Evolutionary conservation across 2,888 invertebrate genomes (phyloP), one percentile per base, ranked within the genome.

Genomic region (Cephus sareptanus): DNA sequence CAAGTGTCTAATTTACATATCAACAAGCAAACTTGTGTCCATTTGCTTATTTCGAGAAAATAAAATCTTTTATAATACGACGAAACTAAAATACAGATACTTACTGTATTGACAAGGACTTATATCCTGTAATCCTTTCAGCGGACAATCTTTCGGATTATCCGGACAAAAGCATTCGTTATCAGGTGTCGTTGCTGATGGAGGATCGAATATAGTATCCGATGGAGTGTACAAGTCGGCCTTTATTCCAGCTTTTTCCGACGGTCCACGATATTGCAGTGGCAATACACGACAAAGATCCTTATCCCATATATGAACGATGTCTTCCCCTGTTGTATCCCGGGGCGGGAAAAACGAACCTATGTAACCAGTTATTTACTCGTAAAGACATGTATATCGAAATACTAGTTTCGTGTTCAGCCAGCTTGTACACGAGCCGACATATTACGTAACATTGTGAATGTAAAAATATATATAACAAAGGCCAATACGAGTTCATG

Each of bases 301-400:
- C 89, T 97, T 97, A 88, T 97, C 97, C 90, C 96, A 98, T 1
- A 98, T 92, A 84, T 96, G 94, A 30, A 97, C 94, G 1, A 94
- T 92, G 88, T 97, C 95, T 0, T 94, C 92, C 79, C 90, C 89
- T 13, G 91, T 91, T 73, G 79, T 77, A 74, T 95, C 94, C 0
- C 96, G 93, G 0, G 97, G 97, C 0, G 97, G 97, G 89, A 97
- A 97, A 91, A 97, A 96, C 0, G 97, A 97, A 0, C 97, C 97
- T 92, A 76, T 56, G 15, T 23, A 56, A 56, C 56, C 56, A 56
- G 56, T 23, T 23, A 23, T 56, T 56, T 9, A 9, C 56, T 56
- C 9, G 2, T 56, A 56, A 56, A 56, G 56, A 56, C 15, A 1
- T 56, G 2, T 56, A 23, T 56, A 9, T 23, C 56, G 56, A 56